Evolutionary conservation across 2,113 vertebrate species (phyloP).

Genomic region (Calyptomena viridis): DNA sequence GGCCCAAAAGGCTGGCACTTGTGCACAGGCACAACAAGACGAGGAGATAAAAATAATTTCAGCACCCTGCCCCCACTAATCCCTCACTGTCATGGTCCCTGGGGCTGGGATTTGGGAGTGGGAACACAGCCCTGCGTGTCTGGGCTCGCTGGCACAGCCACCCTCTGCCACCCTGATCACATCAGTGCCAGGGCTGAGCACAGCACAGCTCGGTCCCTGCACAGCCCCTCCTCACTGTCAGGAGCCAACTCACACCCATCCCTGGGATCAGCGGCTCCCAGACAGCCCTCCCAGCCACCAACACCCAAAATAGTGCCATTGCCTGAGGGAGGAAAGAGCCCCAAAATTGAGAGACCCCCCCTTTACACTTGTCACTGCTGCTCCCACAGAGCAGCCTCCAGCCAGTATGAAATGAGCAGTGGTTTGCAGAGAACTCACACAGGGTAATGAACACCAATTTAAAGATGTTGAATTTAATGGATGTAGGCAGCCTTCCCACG

Average conservation of each 20-base stretch:
- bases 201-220: not conserved
- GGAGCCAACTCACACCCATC: not conserved
- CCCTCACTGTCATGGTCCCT: not conserved
- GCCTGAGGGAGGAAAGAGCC: not conserved
- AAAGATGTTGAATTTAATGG: not conserved
- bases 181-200: not conserved
- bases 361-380: fast-evolving
- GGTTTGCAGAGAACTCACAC: not conserved
- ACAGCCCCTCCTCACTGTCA: not conserved
- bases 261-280: not conserved
- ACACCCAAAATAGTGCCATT: fast-evolving
- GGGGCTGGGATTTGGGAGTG: not conserved
- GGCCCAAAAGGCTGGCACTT: constrained; percentile 18
- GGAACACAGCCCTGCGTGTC: not conserved
- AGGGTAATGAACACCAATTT: fast-evolving
- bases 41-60: constrained; percentile 19
- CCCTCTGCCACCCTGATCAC: not conserved
- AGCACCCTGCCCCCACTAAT: not conserved
- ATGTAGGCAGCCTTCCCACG: not conserved
- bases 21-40: constrained; percentile 9
- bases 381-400: not conserved
- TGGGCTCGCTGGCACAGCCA: not conserved
- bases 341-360: fast-evolving
- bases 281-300: not conserved
- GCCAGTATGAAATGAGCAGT: fast-evolving